phyloP scores from a whole-genome alignment of 1,140 invertebrate genomes.

The Cotesia typhae region DNA sequence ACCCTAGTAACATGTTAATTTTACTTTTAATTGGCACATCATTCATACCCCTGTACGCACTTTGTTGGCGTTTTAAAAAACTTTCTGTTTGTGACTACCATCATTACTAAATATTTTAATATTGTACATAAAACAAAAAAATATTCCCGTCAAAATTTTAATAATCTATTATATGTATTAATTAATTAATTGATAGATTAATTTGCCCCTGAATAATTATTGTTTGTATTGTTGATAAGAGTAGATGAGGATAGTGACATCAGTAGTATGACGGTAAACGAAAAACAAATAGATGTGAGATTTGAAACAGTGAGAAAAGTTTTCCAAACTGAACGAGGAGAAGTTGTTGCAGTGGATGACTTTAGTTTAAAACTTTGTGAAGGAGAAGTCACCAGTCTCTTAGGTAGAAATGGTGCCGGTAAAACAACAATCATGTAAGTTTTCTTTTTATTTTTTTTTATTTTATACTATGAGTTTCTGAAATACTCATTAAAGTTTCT shows the following conservation, averaged over 20 bases:
- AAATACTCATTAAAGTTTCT: neutral
- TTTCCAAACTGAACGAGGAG: constrained; percentile 56
- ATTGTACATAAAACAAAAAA: constrained; percentile 11
- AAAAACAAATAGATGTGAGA: constrained; percentile 64
- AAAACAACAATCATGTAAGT: constrained; percentile 82
- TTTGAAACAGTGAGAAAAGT: constrained; percentile 64
- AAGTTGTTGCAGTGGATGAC: constrained; percentile 71
- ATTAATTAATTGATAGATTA: too few species aligned
- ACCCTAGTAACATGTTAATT: constrained; percentile 7
- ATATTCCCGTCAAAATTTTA: too few species aligned
- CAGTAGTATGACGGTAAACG: constrained; percentile 51
- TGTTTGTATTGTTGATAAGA: neutral
- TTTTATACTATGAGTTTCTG: constrained; percentile 12
- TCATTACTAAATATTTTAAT: neutral
- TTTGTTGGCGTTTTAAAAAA: constrained; percentile 25
- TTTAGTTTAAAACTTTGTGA: constrained; percentile 76
- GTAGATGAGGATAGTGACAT: constrained; percentile 53
- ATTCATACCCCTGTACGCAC: constrained; percentile 25
- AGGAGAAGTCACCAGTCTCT: constrained; percentile 73
- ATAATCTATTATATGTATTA: too few species aligned
- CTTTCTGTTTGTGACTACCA: constrained; percentile 7
- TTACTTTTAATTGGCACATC: constrained; percentile 25
- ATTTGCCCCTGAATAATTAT: neutral
- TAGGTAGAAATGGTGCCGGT: constrained; percentile 86
- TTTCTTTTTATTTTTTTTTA: constrained; percentile 33